These are phyloP conservation scores for Petrocephalus microphthalmus DNA, from an alignment of 2,113 vertebrate genomes.

Conservation along the genomic window DNA sequence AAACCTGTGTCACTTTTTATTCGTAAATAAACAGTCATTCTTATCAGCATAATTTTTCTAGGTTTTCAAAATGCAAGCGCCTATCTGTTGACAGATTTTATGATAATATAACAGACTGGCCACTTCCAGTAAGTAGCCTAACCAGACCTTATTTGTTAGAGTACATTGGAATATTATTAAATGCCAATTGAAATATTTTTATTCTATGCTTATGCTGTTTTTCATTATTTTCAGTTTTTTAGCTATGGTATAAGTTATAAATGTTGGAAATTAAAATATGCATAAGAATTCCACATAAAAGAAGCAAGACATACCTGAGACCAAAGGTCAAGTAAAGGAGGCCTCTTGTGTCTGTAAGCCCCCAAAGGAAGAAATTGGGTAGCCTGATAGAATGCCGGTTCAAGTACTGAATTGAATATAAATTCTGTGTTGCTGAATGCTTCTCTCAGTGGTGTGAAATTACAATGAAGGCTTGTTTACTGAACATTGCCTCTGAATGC, in stretches of 20 bases:
- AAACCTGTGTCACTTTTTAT: too few relatives aligned
- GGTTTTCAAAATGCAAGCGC: too few relatives aligned
- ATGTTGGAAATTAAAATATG: not conserved
- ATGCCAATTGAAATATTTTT: not conserved
- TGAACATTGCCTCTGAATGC: slow-evolving; percentile 5
- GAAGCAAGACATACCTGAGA: not conserved
- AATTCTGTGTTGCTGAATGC: slow-evolving; percentile 1
- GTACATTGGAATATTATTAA: not conserved
- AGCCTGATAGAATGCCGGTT: not conserved
- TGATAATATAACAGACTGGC: too few relatives aligned
- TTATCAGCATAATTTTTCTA: too few relatives aligned
- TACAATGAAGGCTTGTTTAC: slow-evolving; percentile 10
- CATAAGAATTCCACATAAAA: not conserved
- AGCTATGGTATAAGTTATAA: not conserved
- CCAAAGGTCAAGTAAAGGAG: not conserved
- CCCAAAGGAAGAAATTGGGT: not conserved
- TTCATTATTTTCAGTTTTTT: not conserved
- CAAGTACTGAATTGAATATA: not conserved
- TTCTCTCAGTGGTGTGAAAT: slow-evolving; percentile 5
- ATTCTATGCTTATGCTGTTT: not conserved
- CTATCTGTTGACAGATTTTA: too few relatives aligned
- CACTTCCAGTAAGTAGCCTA: too few relatives aligned
- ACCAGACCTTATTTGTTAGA: too few relatives aligned
- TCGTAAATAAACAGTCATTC: too few relatives aligned
- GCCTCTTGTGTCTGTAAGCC: not conserved